Percentiles rank a stretch among this genome's conserved stretches.
phyloP scores from a whole-genome alignment of 2,113 vertebrate species.

The Actinemys pallida region DNA sequence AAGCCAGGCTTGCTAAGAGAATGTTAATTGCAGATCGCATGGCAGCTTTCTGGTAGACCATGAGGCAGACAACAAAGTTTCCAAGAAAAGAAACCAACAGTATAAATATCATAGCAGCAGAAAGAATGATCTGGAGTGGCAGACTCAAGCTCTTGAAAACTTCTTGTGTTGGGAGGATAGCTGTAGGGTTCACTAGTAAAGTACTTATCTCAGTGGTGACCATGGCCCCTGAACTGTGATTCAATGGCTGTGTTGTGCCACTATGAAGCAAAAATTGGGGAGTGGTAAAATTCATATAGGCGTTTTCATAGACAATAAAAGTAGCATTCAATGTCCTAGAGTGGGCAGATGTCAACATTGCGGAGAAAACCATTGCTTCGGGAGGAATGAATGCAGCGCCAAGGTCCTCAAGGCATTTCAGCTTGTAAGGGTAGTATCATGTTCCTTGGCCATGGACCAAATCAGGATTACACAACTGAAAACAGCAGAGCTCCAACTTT shows the following conservation, averaged over 20 bases:
- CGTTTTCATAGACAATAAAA: slow-evolving; percentile 83
- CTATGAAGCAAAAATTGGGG: slow-evolving; percentile 75
- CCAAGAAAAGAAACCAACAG: slow-evolving; percentile 91
- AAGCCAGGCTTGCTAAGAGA: slow-evolving; percentile 95
- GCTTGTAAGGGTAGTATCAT: slow-evolving; percentile 62
- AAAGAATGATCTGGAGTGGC: slow-evolving; percentile 93
- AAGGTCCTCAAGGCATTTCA: slow-evolving; percentile 74
- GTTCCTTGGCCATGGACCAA: slow-evolving; percentile 40
- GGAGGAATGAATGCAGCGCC: slow-evolving; percentile 32
- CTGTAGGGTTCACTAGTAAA: slow-evolving; percentile 71
- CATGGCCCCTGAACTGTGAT: slow-evolving; percentile 72
- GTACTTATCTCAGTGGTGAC: slow-evolving; percentile 74
- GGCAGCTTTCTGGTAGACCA: slow-evolving; percentile 98
- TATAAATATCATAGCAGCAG: slow-evolving; percentile 89
- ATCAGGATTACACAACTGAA: slow-evolving; percentile 46
- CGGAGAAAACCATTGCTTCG: slow-evolving; percentile 87
- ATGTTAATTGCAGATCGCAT: slow-evolving; percentile 99
- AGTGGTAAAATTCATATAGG: slow-evolving; percentile 81
- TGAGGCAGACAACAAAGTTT: slow-evolving; percentile 96
- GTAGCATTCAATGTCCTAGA: slow-evolving; percentile 80
- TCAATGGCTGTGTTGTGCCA: slow-evolving; percentile 71
- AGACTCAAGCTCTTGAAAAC: slow-evolving; percentile 82
- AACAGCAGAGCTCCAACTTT: slow-evolving; percentile 66
- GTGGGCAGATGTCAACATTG: slow-evolving; percentile 78
- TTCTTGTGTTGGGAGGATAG: slow-evolving; percentile 71